Evolutionary conservation across 1,140 invertebrate species (phyloP).

Genomic region (Drosophila serrata): DNA sequence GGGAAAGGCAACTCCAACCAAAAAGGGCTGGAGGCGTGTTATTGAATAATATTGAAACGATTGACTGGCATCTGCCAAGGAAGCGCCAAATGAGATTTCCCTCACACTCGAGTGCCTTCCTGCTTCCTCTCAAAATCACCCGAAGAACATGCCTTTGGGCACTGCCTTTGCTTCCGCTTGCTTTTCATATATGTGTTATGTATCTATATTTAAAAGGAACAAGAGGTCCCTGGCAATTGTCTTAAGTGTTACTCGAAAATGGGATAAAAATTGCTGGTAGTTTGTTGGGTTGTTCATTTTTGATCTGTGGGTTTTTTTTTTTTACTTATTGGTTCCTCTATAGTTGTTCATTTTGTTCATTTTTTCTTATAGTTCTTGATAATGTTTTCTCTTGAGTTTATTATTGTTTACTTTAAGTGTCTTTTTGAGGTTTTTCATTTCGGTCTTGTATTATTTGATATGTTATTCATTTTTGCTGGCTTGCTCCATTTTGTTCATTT

Average conservation of each 20-base stretch:
- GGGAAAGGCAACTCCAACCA: not conserved
- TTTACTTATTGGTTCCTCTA: not conserved
- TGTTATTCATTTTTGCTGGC: too few species aligned
- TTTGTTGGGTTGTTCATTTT: not conserved
- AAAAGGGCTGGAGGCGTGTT: constrained; percentile 37
- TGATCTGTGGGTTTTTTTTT: not conserved
- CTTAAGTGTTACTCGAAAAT: not conserved
- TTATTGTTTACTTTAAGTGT: too few species aligned
- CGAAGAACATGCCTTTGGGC: not conserved
- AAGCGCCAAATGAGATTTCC: constrained; percentile 28
- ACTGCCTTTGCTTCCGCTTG: not conserved
- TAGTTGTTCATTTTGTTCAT: not conserved
- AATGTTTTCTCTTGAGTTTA: too few species aligned
- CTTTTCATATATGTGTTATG: not conserved
- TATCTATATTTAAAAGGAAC: not conserved
- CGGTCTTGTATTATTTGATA: too few species aligned
- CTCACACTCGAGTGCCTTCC: not conserved
- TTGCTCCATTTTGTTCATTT: too few species aligned
- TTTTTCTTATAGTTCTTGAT: not conserved
- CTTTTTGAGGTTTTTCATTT: too few species aligned
- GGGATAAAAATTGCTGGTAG: not conserved
- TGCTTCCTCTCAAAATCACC: not conserved
- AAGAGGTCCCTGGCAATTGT: constrained; percentile 5
- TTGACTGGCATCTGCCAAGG: constrained; percentile 50
- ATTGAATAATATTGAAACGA: constrained; percentile 59